Evolutionary conservation across 1,140 invertebrate genomes (phyloP), one percentile per base, ranked within the genome.

Genomic region (Drosophila willistoni): DNA sequence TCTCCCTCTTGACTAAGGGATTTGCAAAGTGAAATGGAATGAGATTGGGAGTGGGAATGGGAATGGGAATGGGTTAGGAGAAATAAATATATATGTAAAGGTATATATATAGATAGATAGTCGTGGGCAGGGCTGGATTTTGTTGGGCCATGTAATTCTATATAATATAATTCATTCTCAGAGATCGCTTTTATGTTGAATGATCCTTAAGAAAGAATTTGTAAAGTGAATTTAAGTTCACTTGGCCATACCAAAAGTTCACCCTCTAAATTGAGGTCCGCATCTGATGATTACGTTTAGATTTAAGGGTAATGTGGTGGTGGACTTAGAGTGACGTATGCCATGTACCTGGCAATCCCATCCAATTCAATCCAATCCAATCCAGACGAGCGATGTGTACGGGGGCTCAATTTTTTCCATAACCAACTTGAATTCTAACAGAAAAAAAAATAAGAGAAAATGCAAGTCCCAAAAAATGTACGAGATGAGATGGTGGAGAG

Each of bases 41-140:
- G 25, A 7, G 29, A 29, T 7, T 29, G 5, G 29, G 29, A 7
- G 29, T 29, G 5, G 54, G 55, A 57, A 57, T 9, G n/a, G n/a
- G n/a, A n/a, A n/a, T 7, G 54, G 29, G 59, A 74, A 76, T 17
- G 73, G 66, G 73, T 51, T 51, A 51, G 44, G 7, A 42, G 71
- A 74, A 47, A 64, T 17, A 47, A 47, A n/a, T 25, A 25, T 25
- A 25, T 25, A 25, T 5, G 3, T 25, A 25, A 4, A 25, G 3
- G 5, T 25, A 25, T 29, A 29, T 7, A 6, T 29, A 29, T 14
- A 36, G 34, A 72, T 71, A 39, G 57, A 41, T n/a, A 17, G 29
- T 42, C 12, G 36, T 29, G 34, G 34, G 12, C 44, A 51, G 63
- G 34, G 29, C 42, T 12, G 44, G 44, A 51, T 10, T 47, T 19